Base-by-base conservation (phyloP, 2,888 invertebrate genomes). In the Oscheius sp. region DNA sequence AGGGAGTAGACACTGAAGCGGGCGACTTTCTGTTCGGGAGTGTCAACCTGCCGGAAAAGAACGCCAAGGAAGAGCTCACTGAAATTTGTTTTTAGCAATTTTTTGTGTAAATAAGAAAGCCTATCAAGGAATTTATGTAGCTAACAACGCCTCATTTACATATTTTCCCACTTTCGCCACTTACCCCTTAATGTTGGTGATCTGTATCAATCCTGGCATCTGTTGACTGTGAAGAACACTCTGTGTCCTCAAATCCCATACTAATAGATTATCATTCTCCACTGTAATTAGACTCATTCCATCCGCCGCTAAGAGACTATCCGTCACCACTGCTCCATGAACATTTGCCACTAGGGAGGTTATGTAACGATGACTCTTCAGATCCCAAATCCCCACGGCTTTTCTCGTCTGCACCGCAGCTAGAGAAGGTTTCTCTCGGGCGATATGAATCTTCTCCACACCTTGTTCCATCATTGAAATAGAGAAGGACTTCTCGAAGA, bases 401-500 rank as follows among this genome's bases (percentile, higher is more conserved):
- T 93, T 93, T 70, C 97, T 90, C 0, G 97, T 96, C 0, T 94
- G 94, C 0, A 95, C 95, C 0, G 93, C 93, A 4, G 94, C 95
- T 38, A 95, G 41, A 17, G 71, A 88, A 63, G 91, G 91, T 54
- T 91, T 90, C 77, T 92, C 91, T 61, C 92, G 80, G 0, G 89
- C 87, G 1, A 89, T 78, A 38, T 86, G 81, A 54, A 97, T 92
- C 24, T 92, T 91, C 87, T 97, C 96, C 69, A 97, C 94, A 80
- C 94, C 94, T 70, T 95, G 89, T 86, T 97, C 97, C 86, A 96
- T 95, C 8, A 95, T 89, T 84, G 95, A 94, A 75, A 97, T 95
- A 44, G 93, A 93, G 86, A 95, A 94, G 0, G 95, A 95, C 87
- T 95, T 94, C 86, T 97, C 96, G 84, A 95, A 94, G 76, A 97